A percentile compares a stretch with the other conserved stretches of the same genome.
These are phyloP conservation scores for Triplophysa yarkandensis DNA, from an alignment of 2,797 vertebrate genomes.

Conservation along the genomic window DNA sequence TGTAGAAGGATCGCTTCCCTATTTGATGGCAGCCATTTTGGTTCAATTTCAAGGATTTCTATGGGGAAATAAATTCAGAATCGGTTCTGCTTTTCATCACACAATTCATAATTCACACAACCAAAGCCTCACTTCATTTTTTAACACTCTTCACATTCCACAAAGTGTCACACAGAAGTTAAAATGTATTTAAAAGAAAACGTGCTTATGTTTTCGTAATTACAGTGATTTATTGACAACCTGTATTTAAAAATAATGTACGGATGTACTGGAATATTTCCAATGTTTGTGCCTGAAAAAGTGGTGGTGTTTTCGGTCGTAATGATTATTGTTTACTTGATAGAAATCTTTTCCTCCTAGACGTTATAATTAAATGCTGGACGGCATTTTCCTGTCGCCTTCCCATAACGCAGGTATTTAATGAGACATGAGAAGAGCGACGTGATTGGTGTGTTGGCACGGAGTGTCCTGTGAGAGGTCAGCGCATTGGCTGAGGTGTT, in stretches of 20 bases:
- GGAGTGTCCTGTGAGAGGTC: constrained; percentile 70
- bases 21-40: constrained; percentile 49
- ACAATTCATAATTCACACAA: neutral
- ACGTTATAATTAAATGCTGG: constrained; percentile 80
- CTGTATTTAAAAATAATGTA: constrained; percentile 38
- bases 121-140: neutral
- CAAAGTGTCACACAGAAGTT: too few species aligned
- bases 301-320: constrained; percentile 68
- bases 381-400: constrained; percentile 67
- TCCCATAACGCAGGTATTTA: constrained; percentile 71
- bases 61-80: constrained; percentile 32
- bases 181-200: too few species aligned
- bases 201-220: neutral
- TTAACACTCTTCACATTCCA: neutral
- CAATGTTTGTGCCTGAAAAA: constrained; percentile 49
- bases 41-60: constrained; percentile 37
- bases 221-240: neutral
- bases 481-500: constrained; percentile 72
- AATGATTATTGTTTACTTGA: constrained; percentile 80
- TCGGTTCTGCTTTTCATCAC: constrained; percentile 32
- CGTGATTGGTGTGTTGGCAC: constrained; percentile 63
- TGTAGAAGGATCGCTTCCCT: constrained; percentile 52
- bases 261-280: constrained; percentile 34
- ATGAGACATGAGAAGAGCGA: constrained; percentile 68
- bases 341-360: constrained; percentile 72